Evolutionary conservation across 1,140 invertebrate genomes (phyloP), one percentile per base, ranked within the genome.

Genomic region (Zeugodacus cucurbitae): DNA sequence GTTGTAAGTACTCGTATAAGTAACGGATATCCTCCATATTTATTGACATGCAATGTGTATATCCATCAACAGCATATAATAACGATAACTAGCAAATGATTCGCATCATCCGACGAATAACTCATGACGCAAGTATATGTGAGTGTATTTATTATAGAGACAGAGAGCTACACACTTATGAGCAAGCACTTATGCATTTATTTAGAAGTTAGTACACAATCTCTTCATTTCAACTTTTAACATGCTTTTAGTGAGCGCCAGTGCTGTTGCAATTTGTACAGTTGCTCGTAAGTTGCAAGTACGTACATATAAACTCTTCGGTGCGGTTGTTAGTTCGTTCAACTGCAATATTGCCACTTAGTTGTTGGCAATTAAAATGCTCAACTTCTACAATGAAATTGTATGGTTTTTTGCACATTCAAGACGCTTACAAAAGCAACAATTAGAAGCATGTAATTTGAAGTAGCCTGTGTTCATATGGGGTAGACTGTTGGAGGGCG

Each of bases 301-400:
- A 62, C n/a, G 26, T 7, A 41, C 74, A n/a, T n/a, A n/a, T n/a
- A 82, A 26, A 2, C 74, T 29, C 8, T 44, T n/a, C n/a, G 8
- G 22, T 48, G 22, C n/a, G 41, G 1, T 82, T 82, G 41, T 26
- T 82, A 82, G 74, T 29, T 82, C 34, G 32, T 34, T 48, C 22
- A 37, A 82, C 44, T 48, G 74, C 74, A 44, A 54, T 48, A 82
- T 82, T 82, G 74, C 74, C 74, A 82, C 74, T 82, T 82, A 82
- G 41, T 54, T 82, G 74, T 44, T 82, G 74, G 41, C 74, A 82
- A 82, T 82, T 82, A 54, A 82, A 82, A 82, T 82, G 26, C 48
- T 26, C n/a, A 82, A 82, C 74, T 82, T 82, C 8, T 54, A 41
- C 74, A 82, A 82, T 54, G 41, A 82, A 82, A 82, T 82, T 48